Base-by-base conservation (phyloP, 92 coral and sea anemone species). In the Chrysogorgia sp. region DNA sequence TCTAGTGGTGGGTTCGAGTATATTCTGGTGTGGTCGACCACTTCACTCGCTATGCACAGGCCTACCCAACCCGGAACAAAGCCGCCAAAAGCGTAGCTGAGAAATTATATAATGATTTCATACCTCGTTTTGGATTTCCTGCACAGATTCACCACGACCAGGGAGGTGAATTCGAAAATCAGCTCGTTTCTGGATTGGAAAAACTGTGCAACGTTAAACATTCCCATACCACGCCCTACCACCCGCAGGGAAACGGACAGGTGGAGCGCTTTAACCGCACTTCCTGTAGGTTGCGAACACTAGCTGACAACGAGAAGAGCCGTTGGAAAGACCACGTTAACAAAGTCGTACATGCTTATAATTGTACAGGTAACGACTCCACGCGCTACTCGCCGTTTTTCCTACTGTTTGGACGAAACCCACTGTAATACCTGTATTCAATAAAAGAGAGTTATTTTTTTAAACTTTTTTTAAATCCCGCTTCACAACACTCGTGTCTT, bases 51-150 rank as follows among this genome's bases (percentile, higher is more conserved):
- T 76, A 45, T 34, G 76, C 87, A 15, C 78, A 67, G 68, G 86
- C 84, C 23, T 55, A 67, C 58, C 88, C 88, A 22, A 84, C 88
- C 26, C 74, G 88, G 10, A 79, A 85, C 68, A 79, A 85, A 50
- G 65, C 71, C 41, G 85, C 88, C 21, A 35, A 66, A 22, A 78
- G 85, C 12, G 84, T 85, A 34, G 85, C 88, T 24, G 74, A 85
- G 56, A 40, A 78, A 52, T 71, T 85, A 31, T 85, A 26, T 81
- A 85, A 37, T 71, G 81, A 28, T 66, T 85, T 43, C 86, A 80
- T 37, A 69, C 81, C 40, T 24, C 37, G 37, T 24, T 31, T 31
- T 24, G 67, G 67, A 3, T 60, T 60, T 32, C 67, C 67, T 6
- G 67, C 67, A 24, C 15, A 60, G 67, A 60, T 60, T n/a, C 33